These are phyloP conservation scores for Reinhardtius hippoglossoides DNA, from an alignment of 2,113 vertebrate species.

Conservation along the genomic window DNA sequence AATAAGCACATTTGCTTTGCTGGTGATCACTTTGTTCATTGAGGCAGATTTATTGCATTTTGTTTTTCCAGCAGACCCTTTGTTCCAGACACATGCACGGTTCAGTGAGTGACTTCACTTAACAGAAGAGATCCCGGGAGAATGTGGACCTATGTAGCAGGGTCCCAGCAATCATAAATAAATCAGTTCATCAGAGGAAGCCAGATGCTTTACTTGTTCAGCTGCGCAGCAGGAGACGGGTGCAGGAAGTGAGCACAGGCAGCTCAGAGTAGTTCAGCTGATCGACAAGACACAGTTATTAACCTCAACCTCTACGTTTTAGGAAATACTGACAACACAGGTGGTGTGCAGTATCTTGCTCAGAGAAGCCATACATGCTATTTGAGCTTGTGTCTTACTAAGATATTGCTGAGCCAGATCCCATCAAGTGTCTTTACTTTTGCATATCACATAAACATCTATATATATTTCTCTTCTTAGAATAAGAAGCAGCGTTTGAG, in stretches of 20 bases:
- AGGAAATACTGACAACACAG: conserved; percentile 5
- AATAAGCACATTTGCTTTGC: conserved; percentile 3
- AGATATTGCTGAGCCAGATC: too few relatives aligned
- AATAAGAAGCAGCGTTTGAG: too few relatives aligned
- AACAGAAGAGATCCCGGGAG: conserved; percentile 34
- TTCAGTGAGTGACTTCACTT: conserved; percentile 11
- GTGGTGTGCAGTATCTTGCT: not conserved
- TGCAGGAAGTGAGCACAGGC: not conserved
- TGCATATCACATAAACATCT: too few relatives aligned
- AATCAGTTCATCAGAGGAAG: conserved; percentile 40
- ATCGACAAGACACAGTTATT: conserved; percentile 25
- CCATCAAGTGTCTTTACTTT: not conserved
- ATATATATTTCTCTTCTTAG: too few relatives aligned
- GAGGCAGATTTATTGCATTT: conserved; percentile 9
- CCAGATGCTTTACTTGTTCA: conserved; percentile 10
- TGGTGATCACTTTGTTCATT: conserved; percentile 23
- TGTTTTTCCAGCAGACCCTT: conserved; percentile 23
- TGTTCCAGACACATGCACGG: conserved; percentile 25
- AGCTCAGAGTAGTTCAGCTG: not conserved
- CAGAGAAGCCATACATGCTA: too few relatives aligned
- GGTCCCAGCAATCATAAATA: conserved; percentile 40
- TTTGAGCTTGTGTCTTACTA: too few relatives aligned
- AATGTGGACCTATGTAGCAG: conserved; percentile 5
- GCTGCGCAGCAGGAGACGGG: conserved; percentile 32
- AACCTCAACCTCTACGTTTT: conserved; percentile 2